Conservation (phyloP, 2,797 vertebrate species). For the Leptatherina wallacei region DNA sequence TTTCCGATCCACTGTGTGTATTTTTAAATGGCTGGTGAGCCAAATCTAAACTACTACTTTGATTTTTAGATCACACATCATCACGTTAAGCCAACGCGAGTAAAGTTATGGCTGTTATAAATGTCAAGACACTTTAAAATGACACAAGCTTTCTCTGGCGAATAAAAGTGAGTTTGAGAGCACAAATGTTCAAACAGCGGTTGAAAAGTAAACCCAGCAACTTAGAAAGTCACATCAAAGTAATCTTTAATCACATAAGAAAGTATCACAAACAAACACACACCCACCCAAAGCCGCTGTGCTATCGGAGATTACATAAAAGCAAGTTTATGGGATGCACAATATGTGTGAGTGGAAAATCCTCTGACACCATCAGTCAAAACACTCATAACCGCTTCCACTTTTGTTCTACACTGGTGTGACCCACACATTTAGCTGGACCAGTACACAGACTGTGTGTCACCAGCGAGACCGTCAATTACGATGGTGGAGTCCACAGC, state of each 20-base stretch:
- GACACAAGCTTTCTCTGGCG: conserved; percentile 11
- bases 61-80: conserved; percentile 35
- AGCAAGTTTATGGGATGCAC: conserved; percentile 16
- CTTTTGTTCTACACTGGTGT: conserved; percentile 34
- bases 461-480: conserved; percentile 64
- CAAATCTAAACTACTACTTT: conserved; percentile 35
- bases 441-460: conserved; percentile 52
- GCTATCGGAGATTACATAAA: conserved; percentile 25
- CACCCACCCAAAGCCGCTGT: conserved; percentile 13
- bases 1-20: conserved; percentile 27
- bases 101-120: conserved; percentile 6
- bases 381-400: conserved; percentile 27
- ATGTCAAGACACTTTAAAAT: conserved; percentile 25
- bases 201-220: conserved; percentile 33
- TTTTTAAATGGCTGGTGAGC: conserved; percentile 35
- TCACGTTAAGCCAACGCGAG: conserved; percentile 16
- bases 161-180: background rate
- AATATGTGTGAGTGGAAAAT: conserved; percentile 22
- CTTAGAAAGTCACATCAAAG: conserved; percentile 47
- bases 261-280: conserved; percentile 33
- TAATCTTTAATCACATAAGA: conserved; percentile 25
- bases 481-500: conserved; percentile 38
- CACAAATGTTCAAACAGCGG: background rate
- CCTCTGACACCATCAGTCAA: conserved; percentile 29
- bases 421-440: conserved; percentile 46